Conservation (phyloP, 1,140 invertebrate species). For the Drosophila chauvacae region DNA sequence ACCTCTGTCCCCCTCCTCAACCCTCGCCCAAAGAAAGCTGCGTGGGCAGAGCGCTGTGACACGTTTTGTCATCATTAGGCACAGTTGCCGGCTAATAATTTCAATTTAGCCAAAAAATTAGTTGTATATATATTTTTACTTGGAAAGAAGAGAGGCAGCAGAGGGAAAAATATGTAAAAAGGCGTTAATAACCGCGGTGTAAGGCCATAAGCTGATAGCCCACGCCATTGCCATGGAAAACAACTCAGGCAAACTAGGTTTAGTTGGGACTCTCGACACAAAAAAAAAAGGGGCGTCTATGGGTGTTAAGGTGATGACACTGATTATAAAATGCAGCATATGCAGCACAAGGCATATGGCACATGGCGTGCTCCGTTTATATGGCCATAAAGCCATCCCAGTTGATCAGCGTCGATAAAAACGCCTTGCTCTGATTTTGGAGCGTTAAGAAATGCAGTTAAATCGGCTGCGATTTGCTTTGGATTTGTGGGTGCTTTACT, state of each 20-base stretch:
- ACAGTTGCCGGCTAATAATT: conserved; percentile 83
- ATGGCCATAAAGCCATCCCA: conserved; percentile 32
- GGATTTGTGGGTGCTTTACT: conserved; percentile 33
- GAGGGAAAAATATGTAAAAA: conserved; percentile 42
- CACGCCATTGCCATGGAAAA: conserved; percentile 43
- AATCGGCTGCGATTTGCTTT: conserved; percentile 28
- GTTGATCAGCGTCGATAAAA: conserved; percentile 41
- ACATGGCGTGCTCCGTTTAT: not conserved
- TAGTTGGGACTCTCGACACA: conserved; percentile 6
- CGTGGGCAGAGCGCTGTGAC: conserved; percentile 77
- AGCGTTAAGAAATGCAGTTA: conserved; percentile 32
- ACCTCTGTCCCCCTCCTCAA: not conserved
- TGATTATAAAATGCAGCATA: conserved; percentile 72
- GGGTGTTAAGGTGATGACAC: conserved; percentile 75
- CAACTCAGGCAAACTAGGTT: conserved; percentile 24
- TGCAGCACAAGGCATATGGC: conserved; percentile 33
- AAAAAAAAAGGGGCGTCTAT: conserved; percentile 32
- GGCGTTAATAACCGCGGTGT: conserved; percentile 66
- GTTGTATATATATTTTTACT: conserved; percentile 43
- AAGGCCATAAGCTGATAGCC: conserved; percentile 63
- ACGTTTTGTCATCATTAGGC: conserved; percentile 84
- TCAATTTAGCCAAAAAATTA: conserved; percentile 82
- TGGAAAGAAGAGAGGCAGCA: not conserved
- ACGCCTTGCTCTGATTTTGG: conserved; percentile 26
- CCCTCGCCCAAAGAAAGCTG: conserved; percentile 59